Base-by-base conservation (phyloP, 2,113 vertebrate species). In the Prietella phreatophila region DNA sequence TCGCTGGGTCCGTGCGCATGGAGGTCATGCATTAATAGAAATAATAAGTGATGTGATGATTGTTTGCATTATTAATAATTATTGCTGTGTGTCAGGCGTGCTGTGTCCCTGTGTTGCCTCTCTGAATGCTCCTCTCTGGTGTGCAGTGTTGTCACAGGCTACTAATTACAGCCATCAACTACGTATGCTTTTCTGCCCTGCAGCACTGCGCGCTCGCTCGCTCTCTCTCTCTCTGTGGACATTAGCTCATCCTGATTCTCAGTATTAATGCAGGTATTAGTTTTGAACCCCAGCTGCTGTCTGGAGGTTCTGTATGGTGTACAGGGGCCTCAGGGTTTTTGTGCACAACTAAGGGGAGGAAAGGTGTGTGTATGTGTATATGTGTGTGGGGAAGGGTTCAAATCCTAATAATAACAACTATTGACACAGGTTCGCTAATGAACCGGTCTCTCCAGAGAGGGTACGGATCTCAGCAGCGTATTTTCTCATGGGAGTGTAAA, bases 51-150 rank as follows among this genome's bases (percentile, higher is more conserved):
- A 82, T 78, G 86, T 87, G 85, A 84, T 93, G 92, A 93, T 92
- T 94, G 92, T 95, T 95, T 94, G 93, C 83, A 63, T 91, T 92
- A 92, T 50, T 95, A 93, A 94, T 96, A 94, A 94, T 94, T 93
- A 94, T 91, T 91, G 88, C 82, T 76, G 83, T 85, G 90, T 85
- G 85, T 87, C 85, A 55, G 88, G 87, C 63, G 85, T 82, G 17
- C 84, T 75, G 60, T 87, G 82, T 85, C 88, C 85, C 85, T 55
- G 61, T 83, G 65, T 75, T 86, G 76, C 82, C 42, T 89, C 83
- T 83, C 50, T 36, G 88, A 89, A 88, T 87, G 71, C 84, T 84
- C 93, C 91, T 90, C 93, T 94, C 89, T 90, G 90, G 89, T 92
- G 93, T 89, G 80, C 84, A 76, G 65, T 95, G 94, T 95, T 95